Conservation (phyloP, 2,113 vertebrate species). For the Siphamia tubifer region DNA sequence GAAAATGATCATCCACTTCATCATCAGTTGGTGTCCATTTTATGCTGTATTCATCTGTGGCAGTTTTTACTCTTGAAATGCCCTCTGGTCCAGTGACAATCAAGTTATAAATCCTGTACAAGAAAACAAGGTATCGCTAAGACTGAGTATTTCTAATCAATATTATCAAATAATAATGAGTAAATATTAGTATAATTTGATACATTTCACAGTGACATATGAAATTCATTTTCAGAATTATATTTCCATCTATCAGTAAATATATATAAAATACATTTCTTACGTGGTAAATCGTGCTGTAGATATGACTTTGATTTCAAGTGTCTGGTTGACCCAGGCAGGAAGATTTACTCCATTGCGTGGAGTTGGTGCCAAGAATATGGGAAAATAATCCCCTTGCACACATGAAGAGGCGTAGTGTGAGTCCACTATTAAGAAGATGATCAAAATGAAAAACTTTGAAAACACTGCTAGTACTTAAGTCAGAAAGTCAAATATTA, state of each 20-base stretch:
- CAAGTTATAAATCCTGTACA: slow-evolving; percentile 36
- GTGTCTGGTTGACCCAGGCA: slow-evolving; percentile 24
- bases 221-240: background rate
- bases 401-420: slow-evolving; percentile 18
- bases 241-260: too few species aligned
- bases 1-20: slow-evolving; percentile 43
- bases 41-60: slow-evolving; percentile 7
- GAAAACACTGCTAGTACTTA: background rate
- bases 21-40: slow-evolving; percentile 55
- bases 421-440: slow-evolving; percentile 25
- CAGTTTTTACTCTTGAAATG: slow-evolving; percentile 9
- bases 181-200: too few species aligned
- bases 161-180: background rate
- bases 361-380: slow-evolving; percentile 46
- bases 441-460: background rate
- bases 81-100: slow-evolving; percentile 48
- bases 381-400: slow-evolving; percentile 51
- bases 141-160: background rate
- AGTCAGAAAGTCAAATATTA: background rate
- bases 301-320: slow-evolving; percentile 39
- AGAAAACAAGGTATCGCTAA: background rate
- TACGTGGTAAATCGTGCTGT: slow-evolving; percentile 20
- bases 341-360: slow-evolving; percentile 11
- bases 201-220: too few species aligned
- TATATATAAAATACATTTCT: background rate